A percentile compares a stretch with the other conserved stretches of the same genome.
Conservation (phyloP, 2,113 vertebrate genomes). For the Choloepus hoffmanni region DNA sequence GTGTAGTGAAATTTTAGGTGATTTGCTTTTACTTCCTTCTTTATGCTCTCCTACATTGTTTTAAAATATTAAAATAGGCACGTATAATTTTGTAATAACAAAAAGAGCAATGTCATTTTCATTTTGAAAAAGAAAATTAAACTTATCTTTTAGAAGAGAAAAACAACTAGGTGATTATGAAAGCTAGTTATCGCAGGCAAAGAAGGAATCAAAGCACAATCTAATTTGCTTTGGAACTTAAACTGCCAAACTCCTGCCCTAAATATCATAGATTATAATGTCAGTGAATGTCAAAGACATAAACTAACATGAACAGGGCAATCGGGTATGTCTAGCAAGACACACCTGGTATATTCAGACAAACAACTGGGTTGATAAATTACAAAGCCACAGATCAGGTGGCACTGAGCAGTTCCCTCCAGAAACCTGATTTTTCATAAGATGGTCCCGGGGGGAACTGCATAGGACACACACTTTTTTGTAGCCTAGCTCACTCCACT, state of each 20-base stretch:
- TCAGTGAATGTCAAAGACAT: background rate
- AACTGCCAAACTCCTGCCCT: background rate
- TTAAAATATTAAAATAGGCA: background rate
- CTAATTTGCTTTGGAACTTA: constrained; percentile 26
- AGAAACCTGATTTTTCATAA: constrained; percentile 58
- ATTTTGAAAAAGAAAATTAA: background rate
- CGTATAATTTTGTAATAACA: background rate
- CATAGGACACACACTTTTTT: background rate
- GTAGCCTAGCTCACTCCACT: constrained; percentile 22
- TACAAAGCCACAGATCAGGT: background rate
- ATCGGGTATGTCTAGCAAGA: background rate
- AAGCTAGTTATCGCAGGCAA: background rate
- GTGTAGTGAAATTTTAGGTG: background rate
- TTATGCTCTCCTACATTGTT: background rate
- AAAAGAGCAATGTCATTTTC: background rate
- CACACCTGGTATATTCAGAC: background rate
- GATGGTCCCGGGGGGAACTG: constrained; percentile 56
- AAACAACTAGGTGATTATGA: background rate
- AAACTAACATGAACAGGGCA: background rate
- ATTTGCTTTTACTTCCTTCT: background rate
- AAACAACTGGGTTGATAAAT: background rate
- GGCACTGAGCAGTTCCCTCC: constrained; percentile 37
- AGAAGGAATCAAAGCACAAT: background rate
- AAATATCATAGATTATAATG: background rate
- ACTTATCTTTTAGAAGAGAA: background rate